Evolutionary conservation across 2,888 invertebrate genomes (phyloP).

Genomic region (Chydorus sphaericus): DNA sequence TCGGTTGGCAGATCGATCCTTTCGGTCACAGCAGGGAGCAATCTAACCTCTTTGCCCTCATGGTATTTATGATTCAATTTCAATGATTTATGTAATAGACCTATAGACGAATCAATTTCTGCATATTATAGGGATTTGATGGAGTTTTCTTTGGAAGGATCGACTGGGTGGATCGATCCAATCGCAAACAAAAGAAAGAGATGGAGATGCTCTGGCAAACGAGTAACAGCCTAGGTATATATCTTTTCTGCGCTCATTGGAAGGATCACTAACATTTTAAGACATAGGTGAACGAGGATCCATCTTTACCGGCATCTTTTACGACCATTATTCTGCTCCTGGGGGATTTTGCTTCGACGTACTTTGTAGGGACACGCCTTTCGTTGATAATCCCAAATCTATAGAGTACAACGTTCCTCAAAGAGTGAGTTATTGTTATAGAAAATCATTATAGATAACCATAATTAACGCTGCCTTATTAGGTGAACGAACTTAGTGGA

Average conservation of each 20-base stretch:
- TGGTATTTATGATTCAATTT: constrained; percentile 34
- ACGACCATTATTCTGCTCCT: constrained; percentile 31
- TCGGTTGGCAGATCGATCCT: constrained; percentile 73
- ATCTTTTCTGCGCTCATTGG: background rate
- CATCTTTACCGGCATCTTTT: constrained; percentile 35
- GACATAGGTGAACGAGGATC: constrained; percentile 5
- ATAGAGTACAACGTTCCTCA: constrained; percentile 15
- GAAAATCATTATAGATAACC: background rate
- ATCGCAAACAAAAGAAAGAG: constrained; percentile 40
- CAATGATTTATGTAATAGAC: too few species aligned
- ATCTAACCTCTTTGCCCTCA: constrained; percentile 57
- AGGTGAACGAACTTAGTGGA: constrained; percentile 30
- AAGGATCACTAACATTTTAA: background rate
- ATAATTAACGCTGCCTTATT: constrained; percentile 15
- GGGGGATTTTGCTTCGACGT: constrained; percentile 37
- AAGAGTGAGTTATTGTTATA: background rate
- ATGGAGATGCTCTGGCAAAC: constrained; percentile 77
- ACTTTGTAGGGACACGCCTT: constrained; percentile 25
- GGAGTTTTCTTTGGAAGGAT: constrained; percentile 73
- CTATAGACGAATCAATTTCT: too few species aligned
- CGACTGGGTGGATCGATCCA: constrained; percentile 66
- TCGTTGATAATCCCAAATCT: constrained; percentile 15
- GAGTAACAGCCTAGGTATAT: constrained; percentile 45
- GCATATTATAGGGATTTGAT: constrained; percentile 52
- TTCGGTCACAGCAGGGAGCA: constrained; percentile 78